Evolutionary conservation across 2,113 vertebrate genomes (phyloP), one percentile per base, ranked within the genome.

Genomic region (Vulpes ferrilata): DNA sequence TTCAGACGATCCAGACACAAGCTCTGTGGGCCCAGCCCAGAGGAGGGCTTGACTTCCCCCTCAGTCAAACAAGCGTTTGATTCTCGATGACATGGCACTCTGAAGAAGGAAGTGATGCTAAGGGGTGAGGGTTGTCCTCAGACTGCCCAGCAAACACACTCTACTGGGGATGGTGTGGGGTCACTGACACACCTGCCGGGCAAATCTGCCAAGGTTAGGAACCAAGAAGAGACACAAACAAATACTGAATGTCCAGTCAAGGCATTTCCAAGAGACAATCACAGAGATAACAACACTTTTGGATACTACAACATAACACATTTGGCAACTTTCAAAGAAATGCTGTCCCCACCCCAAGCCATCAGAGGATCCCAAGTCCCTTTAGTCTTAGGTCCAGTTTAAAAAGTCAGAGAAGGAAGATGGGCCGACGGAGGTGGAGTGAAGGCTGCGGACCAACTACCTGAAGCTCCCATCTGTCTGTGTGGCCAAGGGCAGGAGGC

Each of bases 171-270:
- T 79, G 93, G 96, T 65, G 96, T 48, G 86, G 94, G 73, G 82
- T 62, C 88, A 88, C 43, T 32, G 81, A 94, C n/a, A 57, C 27
- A 74, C 62, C 82, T 69, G n/a, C 55, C 90, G 84, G 94, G 93
- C 93, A 94, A 89, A 98, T 90, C 88, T 93, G 96, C 97, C 98
- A 90, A 83, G 92, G 97, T 93, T 7, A 98, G 97, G 98, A 93
- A 97, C 94, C 95, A 93, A 98, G 95, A 98, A 98, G 94, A 98
- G 95, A 98, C 98, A 98, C 97, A 97, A 12, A 98, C 92, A 97
- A 51, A 43, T 59, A 30, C 10, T 76, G 80, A 69, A 98, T 91
- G 76, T 95, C 97, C 96, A 97, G 88, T 98, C 98, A 98, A 98
- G 98, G 98, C 98, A 98, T 98, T 98, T 97, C 96, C 96, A 88